phyloP scores from a whole-genome alignment of 2,113 vertebrate genomes.

The Barbus barbus region DNA sequence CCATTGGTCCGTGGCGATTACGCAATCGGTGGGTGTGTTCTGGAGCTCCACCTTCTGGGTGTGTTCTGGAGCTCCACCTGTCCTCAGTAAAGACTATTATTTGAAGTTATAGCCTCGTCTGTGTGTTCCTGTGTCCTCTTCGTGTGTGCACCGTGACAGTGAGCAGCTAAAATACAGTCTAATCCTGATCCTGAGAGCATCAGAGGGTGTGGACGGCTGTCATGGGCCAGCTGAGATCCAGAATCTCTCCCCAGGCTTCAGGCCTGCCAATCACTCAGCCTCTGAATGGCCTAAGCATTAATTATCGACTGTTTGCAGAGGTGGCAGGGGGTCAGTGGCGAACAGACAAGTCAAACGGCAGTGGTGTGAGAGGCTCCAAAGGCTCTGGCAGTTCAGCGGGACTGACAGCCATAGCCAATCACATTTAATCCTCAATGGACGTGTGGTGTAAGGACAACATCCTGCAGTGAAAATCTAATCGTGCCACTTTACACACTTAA shows the following conservation, averaged over 20 bases:
- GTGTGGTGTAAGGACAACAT: conserved; percentile 25
- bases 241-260: conserved; percentile 16
- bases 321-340: conserved; percentile 20
- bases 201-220: conserved; percentile 1
- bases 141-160: too few species aligned
- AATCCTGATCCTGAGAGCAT: not conserved
- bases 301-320: conserved; percentile 52
- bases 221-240: not conserved
- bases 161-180: not conserved
- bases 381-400: not conserved
- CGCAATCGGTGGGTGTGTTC: too few species aligned
- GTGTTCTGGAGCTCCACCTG: too few species aligned
- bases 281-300: conserved; percentile 27
- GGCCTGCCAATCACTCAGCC: conserved; percentile 39
- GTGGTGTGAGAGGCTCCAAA: not conserved
- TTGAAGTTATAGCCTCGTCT: too few species aligned
- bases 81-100: too few species aligned
- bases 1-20: too few species aligned
- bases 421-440: conserved; percentile 29
- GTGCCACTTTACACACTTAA: too few species aligned
- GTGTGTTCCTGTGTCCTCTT: too few species aligned
- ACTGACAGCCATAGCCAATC: conserved; percentile 41
- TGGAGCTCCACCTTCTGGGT: too few species aligned
- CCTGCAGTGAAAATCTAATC: not conserved
- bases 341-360: conserved; percentile 25